These are phyloP conservation scores for Crypturellus tataupa DNA, from an alignment of 2,797 vertebrate genomes.

Conservation along the genomic window DNA sequence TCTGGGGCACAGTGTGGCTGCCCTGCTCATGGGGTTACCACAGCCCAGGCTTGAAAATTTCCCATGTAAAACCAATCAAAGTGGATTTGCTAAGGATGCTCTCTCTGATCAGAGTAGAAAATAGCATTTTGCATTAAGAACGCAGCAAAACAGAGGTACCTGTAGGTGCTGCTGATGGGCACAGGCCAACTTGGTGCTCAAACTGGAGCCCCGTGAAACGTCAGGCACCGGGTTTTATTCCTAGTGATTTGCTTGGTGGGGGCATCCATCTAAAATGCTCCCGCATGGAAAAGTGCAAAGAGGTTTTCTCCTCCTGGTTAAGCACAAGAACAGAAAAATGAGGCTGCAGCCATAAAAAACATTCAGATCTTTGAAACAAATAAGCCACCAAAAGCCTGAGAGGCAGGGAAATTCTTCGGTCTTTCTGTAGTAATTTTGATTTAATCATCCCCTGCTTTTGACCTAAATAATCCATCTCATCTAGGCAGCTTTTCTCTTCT, in stretches of 20 bases:
- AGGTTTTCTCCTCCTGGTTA: not conserved
- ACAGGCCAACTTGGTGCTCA: not conserved
- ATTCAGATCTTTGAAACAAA: not conserved
- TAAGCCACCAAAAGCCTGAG: not conserved
- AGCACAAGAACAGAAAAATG: not conserved
- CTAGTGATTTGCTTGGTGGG: not conserved
- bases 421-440: not conserved
- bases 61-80: not conserved
- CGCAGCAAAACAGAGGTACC: not conserved
- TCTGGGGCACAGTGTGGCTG: rapidly evolving
- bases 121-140: not conserved
- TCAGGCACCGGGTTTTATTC: not conserved
- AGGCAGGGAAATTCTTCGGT: not conserved
- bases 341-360: not conserved
- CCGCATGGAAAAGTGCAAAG: not conserved
- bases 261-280: not conserved
- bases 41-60: not conserved
- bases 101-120: not conserved
- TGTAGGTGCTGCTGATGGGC: not conserved
- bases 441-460: not conserved
- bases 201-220: not conserved
- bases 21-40: not conserved
- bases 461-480: not conserved
- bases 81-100: not conserved
- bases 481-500: not conserved